A percentile compares a stretch with the other conserved stretches of the same genome.
Evolutionary conservation across 1,140 invertebrate genomes (phyloP).

Genomic region (Megalonaias nervosa): DNA sequence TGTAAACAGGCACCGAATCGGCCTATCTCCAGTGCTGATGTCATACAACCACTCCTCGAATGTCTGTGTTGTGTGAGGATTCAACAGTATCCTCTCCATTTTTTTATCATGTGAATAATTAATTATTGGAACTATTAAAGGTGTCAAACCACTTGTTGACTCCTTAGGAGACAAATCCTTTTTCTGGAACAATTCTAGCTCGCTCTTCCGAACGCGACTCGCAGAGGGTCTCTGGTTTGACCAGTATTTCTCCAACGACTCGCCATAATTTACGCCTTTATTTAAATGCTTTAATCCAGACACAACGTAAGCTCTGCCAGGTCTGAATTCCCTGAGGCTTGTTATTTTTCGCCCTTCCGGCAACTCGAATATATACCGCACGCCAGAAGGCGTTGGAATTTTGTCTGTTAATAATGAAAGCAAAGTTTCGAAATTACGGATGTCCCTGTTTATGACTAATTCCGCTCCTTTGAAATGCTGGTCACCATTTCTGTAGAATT

Average conservation of each 20-base stretch:
- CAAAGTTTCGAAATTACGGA: slow-evolving; percentile 88
- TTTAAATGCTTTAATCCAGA: slow-evolving; percentile 88
- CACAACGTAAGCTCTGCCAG: slow-evolving; percentile 88
- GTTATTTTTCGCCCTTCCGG: slow-evolving; percentile 86
- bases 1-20: slow-evolving; percentile 57
- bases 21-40: slow-evolving; percentile 53
- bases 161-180: slow-evolving; percentile 13
- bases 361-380: slow-evolving; percentile 88
- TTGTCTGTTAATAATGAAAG: slow-evolving; percentile 77
- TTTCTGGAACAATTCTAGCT: slow-evolving; percentile 45
- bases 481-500: slow-evolving; percentile 95
- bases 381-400: slow-evolving; percentile 64
- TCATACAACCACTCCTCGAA: slow-evolving; percentile 91
- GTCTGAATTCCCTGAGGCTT: slow-evolving; percentile 88
- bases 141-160: slow-evolving; percentile 27
- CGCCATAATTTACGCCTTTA: slow-evolving; percentile 50
- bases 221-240: slow-evolving; percentile 44
- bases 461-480: slow-evolving; percentile 91
- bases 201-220: slow-evolving; percentile 42
- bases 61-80: slow-evolving; percentile 91
- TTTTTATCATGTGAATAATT: slow-evolving; percentile 62
- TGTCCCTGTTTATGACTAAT: slow-evolving; percentile 85
- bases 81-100: slow-evolving; percentile 77
- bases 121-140: slow-evolving; percentile 60
- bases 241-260: slow-evolving; percentile 56